Evolutionary conservation across 1,140 invertebrate species (phyloP).

Genomic region (Pissodes strobi): DNA sequence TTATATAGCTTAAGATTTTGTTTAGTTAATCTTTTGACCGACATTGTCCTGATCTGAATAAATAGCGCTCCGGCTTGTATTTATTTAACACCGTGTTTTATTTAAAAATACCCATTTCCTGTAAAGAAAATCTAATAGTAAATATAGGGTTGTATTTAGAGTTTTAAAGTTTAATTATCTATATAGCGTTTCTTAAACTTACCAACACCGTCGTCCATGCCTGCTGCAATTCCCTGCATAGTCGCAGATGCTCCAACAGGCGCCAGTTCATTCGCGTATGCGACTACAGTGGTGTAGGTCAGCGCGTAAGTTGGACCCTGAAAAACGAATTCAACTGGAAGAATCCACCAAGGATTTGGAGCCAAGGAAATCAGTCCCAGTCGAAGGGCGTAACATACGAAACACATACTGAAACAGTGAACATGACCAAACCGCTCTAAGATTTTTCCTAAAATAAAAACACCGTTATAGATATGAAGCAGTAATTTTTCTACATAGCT

Average conservation of each 20-base stretch:
- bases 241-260: slow-evolving; percentile 80
- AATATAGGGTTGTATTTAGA: too few relatives aligned
- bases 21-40: too few relatives aligned
- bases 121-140: too few relatives aligned
- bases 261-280: slow-evolving; percentile 73
- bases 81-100: too few relatives aligned
- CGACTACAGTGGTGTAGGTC: slow-evolving; percentile 77
- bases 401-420: slow-evolving; percentile 71
- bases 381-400: slow-evolving; percentile 70
- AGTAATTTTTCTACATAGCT: too few relatives aligned
- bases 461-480: too few relatives aligned
- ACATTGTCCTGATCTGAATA: too few relatives aligned
- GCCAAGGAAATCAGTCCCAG: slow-evolving; percentile 71
- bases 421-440: slow-evolving; percentile 72
- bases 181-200: slow-evolving; percentile 41
- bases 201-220: slow-evolving; percentile 81
- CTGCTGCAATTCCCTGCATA: slow-evolving; percentile 79
- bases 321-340: slow-evolving; percentile 72
- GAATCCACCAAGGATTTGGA: slow-evolving; percentile 73
- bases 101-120: too few relatives aligned
- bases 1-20: too few relatives aligned
- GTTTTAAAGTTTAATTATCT: too few relatives aligned
- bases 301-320: slow-evolving; percentile 81
- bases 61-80: too few relatives aligned
- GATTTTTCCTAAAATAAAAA: slow-evolving; percentile 66